These are phyloP conservation scores for Notothenia coriiceps DNA, from an alignment of 2,113 vertebrate genomes.

Conservation along the genomic window DNA sequence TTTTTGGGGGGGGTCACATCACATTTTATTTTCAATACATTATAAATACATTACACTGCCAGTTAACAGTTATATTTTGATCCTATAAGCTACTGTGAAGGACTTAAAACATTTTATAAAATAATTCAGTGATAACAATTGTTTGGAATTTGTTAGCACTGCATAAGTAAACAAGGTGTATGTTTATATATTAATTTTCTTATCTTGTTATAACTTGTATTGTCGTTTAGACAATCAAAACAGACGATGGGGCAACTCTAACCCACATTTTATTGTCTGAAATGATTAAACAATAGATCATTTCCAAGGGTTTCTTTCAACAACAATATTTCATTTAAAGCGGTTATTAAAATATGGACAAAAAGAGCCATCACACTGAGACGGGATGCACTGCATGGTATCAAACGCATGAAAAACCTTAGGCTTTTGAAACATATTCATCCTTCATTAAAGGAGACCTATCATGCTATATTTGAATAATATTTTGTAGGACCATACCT, in stretches of 20 bases:
- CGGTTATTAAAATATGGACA: constrained; percentile 24
- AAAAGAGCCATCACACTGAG: constrained; percentile 10
- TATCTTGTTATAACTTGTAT: background rate
- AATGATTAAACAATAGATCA: constrained; percentile 4
- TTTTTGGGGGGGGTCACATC: background rate
- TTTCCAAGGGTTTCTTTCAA: constrained; percentile 5
- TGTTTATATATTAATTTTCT: background rate
- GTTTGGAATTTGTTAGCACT: too few species aligned
- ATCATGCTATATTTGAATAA: too few species aligned
- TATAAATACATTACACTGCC: background rate
- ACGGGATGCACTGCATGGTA: constrained; percentile 37
- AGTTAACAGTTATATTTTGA: background rate
- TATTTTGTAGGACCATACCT: too few species aligned
- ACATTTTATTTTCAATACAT: background rate
- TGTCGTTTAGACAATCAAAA: background rate
- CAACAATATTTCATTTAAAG: constrained; percentile 25
- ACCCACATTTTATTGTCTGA: constrained; percentile 20
- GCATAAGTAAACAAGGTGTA: too few species aligned
- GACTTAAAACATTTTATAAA: background rate
- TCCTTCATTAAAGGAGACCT: too few species aligned
- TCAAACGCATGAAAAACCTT: constrained; percentile 46
- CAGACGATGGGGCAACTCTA: constrained; percentile 30
- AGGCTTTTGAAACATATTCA: constrained; percentile 40
- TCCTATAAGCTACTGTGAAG: constrained; percentile 3
- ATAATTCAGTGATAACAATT: too few species aligned